Conservation (phyloP, 2,113 vertebrate genomes). For the Salminus brasiliensis region DNA sequence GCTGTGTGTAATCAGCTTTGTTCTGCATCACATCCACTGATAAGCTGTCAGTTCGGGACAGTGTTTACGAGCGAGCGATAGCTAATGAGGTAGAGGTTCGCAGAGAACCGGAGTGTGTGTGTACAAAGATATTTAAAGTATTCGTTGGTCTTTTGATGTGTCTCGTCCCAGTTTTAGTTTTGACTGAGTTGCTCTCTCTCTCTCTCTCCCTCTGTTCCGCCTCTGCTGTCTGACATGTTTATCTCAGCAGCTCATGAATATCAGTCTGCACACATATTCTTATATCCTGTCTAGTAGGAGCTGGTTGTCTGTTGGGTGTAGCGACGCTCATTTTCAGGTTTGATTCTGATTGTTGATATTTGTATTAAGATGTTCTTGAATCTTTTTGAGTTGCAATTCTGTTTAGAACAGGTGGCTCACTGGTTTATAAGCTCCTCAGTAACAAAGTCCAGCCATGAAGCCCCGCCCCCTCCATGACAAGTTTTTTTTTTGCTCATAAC, state of each 20-base stretch:
- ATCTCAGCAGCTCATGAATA: neutral
- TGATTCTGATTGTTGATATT: no score
- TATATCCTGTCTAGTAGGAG: no score
- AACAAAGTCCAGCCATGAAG: no score
- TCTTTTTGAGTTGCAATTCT: no score
- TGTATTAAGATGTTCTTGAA: no score
- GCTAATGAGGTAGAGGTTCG: constrained; percentile 33
- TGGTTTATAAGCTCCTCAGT: no score
- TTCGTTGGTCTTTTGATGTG: constrained; percentile 53
- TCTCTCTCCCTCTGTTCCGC: neutral
- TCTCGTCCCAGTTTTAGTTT: constrained; percentile 62
- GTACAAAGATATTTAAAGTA: constrained; percentile 29
- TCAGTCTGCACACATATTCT: neutral
- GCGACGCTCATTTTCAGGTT: no score
- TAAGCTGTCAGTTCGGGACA: constrained; percentile 13
- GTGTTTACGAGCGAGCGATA: constrained; percentile 23
- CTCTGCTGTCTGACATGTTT: neutral
- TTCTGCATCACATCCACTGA: constrained; percentile 34
- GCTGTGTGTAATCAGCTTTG: constrained; percentile 44
- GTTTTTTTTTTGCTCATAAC: no score
- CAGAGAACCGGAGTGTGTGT: constrained; percentile 8
- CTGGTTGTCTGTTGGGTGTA: no score
- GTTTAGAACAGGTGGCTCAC: no score
- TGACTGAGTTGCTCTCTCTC: constrained; percentile 50
- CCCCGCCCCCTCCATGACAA: no score